These are phyloP conservation scores for Synanthedon myopaeformis DNA, from an alignment of 2,888 invertebrate species.

Conservation along the genomic window DNA sequence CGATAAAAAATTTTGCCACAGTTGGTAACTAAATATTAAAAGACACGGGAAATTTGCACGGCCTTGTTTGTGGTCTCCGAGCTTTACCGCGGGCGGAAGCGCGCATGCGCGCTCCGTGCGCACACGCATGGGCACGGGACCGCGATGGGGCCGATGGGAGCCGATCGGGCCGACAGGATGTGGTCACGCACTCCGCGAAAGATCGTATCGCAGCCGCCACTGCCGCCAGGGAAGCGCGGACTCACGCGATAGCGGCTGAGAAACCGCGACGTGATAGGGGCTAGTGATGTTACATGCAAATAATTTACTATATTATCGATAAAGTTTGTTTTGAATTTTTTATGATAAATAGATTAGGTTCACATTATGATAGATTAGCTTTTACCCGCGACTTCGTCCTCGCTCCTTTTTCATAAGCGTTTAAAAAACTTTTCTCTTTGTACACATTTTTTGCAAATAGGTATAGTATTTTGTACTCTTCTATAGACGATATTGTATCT, in stretches of 20 bases:
- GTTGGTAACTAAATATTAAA: too few species aligned
- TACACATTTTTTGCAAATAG: too few species aligned
- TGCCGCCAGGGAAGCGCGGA: constrained; percentile 14
- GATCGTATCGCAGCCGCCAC: constrained; percentile 36
- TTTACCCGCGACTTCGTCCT: too few species aligned
- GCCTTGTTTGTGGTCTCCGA: constrained; percentile 19
- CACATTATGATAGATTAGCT: too few species aligned
- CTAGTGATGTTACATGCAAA: constrained; percentile 3
- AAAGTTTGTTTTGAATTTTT: too few species aligned
- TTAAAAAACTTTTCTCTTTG: too few species aligned
- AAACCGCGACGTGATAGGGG: constrained; percentile 21
- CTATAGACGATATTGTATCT: too few species aligned
- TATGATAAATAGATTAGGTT: too few species aligned
- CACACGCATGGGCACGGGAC: constrained; percentile 13
- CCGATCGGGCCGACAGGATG: constrained; percentile 36
- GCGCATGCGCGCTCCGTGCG: constrained; percentile 17
- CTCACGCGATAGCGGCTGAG: constrained; percentile 22
- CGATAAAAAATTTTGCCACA: too few species aligned
- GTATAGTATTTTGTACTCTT: too few species aligned
- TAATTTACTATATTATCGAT: neutral
- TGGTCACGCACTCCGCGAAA: constrained; percentile 52
- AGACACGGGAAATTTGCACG: constrained; percentile 1
- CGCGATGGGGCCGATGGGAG: constrained; percentile 7
- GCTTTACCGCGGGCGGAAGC: constrained; percentile 30
- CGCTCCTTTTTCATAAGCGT: too few species aligned